These are phyloP conservation scores for Spilarctia lutea DNA, from an alignment of 2,888 invertebrate genomes.

Conservation along the genomic window DNA sequence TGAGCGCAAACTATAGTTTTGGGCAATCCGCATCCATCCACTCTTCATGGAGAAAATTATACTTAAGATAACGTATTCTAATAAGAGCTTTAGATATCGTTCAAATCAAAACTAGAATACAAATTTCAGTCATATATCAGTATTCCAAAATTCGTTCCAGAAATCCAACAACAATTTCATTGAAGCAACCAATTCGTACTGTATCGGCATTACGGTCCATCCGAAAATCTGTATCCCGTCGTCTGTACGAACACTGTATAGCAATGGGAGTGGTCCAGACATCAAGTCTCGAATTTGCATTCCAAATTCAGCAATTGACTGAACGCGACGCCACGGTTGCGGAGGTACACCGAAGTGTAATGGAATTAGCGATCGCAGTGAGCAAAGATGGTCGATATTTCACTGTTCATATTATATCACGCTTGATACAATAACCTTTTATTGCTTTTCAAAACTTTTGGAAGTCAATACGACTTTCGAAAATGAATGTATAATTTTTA, in stretches of 20 bases:
- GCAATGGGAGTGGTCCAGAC: constrained; percentile 59
- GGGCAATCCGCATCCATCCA: too few species aligned
- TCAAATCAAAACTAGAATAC: background rate
- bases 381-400: background rate
- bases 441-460: background rate
- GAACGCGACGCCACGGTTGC: constrained; percentile 55
- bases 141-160: constrained; percentile 11
- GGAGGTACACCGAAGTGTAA: constrained; percentile 59
- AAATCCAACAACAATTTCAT: constrained; percentile 19
- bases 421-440: background rate
- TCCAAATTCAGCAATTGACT: constrained; percentile 79
- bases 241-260: constrained; percentile 37
- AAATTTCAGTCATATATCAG: too few species aligned
- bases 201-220: constrained; percentile 37
- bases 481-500: background rate
- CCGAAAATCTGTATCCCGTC: constrained; percentile 31
- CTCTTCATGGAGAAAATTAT: too few species aligned
- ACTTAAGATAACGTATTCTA: background rate
- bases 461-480: background rate
- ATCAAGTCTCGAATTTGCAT: constrained; percentile 76
- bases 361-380: constrained; percentile 22
- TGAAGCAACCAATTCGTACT: constrained; percentile 35
- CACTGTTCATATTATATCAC: background rate
- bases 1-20: too few species aligned
- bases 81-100: background rate